These are phyloP conservation scores for Neoascia interrupta DNA, from an alignment of 2,888 invertebrate species.

Conservation along the genomic window DNA sequence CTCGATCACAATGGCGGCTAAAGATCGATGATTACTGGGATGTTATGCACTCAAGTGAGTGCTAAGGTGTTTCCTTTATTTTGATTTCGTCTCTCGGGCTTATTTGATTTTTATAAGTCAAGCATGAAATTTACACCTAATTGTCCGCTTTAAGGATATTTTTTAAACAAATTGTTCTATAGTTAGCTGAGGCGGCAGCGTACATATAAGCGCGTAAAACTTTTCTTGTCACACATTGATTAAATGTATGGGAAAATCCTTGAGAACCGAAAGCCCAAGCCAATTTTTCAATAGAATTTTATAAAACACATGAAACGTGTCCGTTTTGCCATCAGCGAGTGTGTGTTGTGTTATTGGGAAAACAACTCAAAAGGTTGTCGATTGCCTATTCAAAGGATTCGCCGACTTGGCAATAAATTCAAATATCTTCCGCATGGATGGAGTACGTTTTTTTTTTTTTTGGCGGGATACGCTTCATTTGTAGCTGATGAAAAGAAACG, in stretches of 20 bases:
- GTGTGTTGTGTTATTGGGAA: conserved; percentile 60
- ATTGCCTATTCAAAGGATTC: conserved; percentile 67
- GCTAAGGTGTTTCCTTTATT: conserved; percentile 63
- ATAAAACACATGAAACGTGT: conserved; percentile 14
- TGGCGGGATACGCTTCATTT: conserved; percentile 24
- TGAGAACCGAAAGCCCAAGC: conserved; percentile 62
- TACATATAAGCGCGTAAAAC: conserved; percentile 26
- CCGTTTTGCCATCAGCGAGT: background rate
- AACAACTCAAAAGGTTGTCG: conserved; percentile 69
- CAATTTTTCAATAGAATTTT: conserved; percentile 60
- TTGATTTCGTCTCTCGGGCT: conserved; percentile 30
- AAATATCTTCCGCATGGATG: conserved; percentile 58
- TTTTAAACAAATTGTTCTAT: conserved; percentile 50
- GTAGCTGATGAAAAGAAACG: background rate
- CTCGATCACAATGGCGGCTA: conserved; percentile 27
- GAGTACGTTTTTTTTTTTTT: background rate
- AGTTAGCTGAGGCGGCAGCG: conserved; percentile 24
- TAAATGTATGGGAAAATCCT: conserved; percentile 68
- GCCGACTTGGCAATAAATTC: conserved; percentile 67
- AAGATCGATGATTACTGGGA: no score
- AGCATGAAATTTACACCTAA: conserved; percentile 68
- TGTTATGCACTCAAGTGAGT: conserved; percentile 66
- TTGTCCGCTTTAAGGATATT: conserved; percentile 58
- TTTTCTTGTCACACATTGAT: conserved; percentile 21
- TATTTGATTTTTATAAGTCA: conserved; percentile 68